Evolutionary conservation across 2,113 vertebrate species (phyloP).

Genomic region (Buteo buteo): DNA sequence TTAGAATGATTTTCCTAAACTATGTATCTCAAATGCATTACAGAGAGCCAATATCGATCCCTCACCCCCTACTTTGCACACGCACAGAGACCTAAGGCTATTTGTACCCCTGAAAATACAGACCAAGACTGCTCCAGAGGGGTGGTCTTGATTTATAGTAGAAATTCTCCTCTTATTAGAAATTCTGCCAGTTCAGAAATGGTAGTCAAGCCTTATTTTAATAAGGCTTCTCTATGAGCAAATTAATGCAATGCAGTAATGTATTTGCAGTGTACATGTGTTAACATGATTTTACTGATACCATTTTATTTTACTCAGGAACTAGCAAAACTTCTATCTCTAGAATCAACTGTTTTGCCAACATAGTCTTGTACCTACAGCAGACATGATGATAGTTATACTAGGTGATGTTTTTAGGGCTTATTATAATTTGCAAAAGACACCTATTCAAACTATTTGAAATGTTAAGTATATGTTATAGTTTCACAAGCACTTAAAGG

Average conservation of each 20-base stretch:
- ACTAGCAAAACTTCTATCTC: background rate
- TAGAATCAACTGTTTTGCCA: constrained; percentile 6
- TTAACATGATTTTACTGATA: background rate
- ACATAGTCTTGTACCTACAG: background rate
- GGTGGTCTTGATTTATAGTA: background rate
- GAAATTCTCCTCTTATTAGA: background rate
- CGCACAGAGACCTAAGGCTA: accelerated
- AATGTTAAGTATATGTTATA: constrained; percentile 48
- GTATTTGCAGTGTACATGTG: background rate
- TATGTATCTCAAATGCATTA: background rate
- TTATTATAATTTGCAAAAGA: constrained; percentile 50
- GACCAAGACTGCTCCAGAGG: background rate
- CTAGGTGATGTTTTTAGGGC: background rate
- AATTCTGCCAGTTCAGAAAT: background rate
- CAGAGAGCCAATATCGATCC: background rate
- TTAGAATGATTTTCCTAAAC: background rate
- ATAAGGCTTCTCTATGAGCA: background rate
- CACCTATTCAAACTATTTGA: constrained; percentile 48
- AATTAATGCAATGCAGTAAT: background rate
- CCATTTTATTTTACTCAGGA: background rate
- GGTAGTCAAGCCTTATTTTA: background rate
- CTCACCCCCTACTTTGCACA: background rate
- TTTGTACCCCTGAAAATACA: background rate
- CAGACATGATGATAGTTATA: constrained; percentile 7
- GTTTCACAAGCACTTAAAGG: constrained; percentile 12